Evolutionary conservation across 1,140 invertebrate genomes (phyloP).

Genomic region (Tetranychus urticae): DNA sequence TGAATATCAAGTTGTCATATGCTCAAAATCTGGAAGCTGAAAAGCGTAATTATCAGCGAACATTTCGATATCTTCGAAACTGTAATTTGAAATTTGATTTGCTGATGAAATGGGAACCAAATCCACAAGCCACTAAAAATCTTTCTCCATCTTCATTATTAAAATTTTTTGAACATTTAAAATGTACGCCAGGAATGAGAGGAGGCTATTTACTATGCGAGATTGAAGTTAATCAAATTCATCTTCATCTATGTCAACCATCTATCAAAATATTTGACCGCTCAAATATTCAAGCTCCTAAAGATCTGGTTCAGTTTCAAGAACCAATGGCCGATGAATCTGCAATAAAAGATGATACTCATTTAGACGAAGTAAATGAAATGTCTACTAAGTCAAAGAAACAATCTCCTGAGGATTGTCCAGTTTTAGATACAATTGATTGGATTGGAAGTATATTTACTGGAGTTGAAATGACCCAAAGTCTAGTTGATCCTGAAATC

Average conservation of each 20-base stretch:
- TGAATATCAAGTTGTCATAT: not conserved
- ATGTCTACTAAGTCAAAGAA: not conserved
- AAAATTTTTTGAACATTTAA: not conserved
- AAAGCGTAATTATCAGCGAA: not conserved
- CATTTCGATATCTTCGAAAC: not conserved
- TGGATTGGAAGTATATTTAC: not conserved
- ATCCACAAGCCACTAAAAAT: not conserved
- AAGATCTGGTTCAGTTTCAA: not conserved
- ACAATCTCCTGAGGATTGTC: not conserved
- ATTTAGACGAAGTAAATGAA: not conserved
- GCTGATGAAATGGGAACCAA: not conserved
- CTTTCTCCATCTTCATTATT: not conserved
- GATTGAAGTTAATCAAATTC: not conserved
- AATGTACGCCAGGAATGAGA: not conserved
- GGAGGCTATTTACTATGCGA: not conserved
- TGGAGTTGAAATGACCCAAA: not conserved
- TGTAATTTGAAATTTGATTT: not conserved
- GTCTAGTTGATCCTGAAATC: not conserved
- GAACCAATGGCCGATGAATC: too few species aligned
- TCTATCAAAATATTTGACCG: not conserved
- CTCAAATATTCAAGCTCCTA: not conserved
- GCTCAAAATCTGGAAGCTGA: not conserved
- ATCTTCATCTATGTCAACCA: not conserved
- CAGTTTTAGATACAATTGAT: not conserved
- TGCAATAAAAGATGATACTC: too few species aligned